Evolutionary conservation across 2,888 invertebrate genomes (phyloP).

Genomic region (Rotaria socialis): DNA sequence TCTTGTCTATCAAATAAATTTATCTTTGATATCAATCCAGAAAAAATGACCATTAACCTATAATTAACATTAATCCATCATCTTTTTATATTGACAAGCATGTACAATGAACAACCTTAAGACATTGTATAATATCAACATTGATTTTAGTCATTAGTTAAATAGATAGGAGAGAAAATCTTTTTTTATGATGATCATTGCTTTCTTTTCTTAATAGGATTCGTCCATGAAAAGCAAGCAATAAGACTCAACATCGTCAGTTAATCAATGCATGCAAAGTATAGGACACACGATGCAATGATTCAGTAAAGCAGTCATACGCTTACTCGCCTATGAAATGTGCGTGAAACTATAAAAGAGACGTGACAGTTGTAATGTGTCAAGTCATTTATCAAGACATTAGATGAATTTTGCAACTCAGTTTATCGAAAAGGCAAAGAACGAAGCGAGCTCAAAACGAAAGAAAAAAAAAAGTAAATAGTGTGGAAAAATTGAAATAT

Average conservation of each 20-base stretch:
- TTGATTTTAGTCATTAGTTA: background rate
- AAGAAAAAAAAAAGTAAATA: too few relatives aligned
- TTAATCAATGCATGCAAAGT: background rate
- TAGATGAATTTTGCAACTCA: background rate
- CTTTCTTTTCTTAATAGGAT: background rate
- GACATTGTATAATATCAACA: background rate
- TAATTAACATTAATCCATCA: slow-evolving; percentile 12
- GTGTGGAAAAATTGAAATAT: background rate
- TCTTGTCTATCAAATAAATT: background rate
- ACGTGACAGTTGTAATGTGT: background rate
- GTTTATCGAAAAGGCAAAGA: background rate
- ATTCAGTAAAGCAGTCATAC: background rate
- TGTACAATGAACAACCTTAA: background rate
- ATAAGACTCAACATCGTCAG: background rate
- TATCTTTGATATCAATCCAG: background rate
- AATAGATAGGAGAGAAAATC: background rate
- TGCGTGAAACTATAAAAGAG: background rate
- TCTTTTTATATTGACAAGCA: background rate
- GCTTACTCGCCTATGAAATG: background rate
- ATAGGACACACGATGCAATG: background rate
- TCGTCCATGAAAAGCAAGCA: background rate
- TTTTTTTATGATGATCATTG: background rate
- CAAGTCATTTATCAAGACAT: background rate
- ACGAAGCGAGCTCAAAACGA: too few relatives aligned
- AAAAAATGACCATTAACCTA: background rate